phyloP scores from a whole-genome alignment of 2,797 vertebrate species.

The Chloroceryle amazona region DNA sequence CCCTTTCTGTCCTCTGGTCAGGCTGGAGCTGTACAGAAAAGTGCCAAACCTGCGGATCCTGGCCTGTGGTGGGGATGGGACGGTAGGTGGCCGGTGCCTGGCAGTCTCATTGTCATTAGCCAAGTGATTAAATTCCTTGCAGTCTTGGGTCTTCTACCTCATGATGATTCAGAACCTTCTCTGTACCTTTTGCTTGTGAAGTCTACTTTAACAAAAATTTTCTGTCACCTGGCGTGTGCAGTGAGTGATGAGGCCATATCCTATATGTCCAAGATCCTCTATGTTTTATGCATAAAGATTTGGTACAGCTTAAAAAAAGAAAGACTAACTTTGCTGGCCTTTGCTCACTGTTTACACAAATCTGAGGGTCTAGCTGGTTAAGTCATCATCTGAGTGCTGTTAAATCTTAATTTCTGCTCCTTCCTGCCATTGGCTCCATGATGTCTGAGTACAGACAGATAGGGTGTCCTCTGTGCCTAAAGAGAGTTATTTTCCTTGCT shows the following conservation, averaged over 20 bases:
- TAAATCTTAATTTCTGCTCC: not conserved
- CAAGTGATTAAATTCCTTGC: not conserved
- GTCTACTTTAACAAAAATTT: not conserved
- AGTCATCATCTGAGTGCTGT: not conserved
- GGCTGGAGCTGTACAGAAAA: conserved; percentile 97
- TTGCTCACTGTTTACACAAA: not conserved
- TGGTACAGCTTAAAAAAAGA: not conserved
- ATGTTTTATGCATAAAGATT: not conserved
- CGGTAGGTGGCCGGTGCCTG: conserved; percentile 81
- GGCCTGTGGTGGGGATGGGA: conserved; percentile 96
- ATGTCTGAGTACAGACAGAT: not conserved
- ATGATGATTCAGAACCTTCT: not conserved
- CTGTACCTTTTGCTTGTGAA: fast-evolving
- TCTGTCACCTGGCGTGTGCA: not conserved
- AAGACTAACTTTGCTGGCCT: not conserved
- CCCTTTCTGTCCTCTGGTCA: conserved; percentile 35
- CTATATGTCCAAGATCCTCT: not conserved
- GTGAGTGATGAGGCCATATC: not conserved
- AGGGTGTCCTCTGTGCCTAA: not conserved
- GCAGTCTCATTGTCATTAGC: fast-evolving
- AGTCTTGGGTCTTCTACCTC: not conserved
- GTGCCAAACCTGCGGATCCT: conserved; percentile 98
- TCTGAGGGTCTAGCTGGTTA: not conserved
- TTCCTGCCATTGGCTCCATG: not conserved
- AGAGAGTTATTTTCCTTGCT: not conserved